phyloP scores from a whole-genome alignment of 2,797 vertebrate species.

The Gambusia yucatana region DNA sequence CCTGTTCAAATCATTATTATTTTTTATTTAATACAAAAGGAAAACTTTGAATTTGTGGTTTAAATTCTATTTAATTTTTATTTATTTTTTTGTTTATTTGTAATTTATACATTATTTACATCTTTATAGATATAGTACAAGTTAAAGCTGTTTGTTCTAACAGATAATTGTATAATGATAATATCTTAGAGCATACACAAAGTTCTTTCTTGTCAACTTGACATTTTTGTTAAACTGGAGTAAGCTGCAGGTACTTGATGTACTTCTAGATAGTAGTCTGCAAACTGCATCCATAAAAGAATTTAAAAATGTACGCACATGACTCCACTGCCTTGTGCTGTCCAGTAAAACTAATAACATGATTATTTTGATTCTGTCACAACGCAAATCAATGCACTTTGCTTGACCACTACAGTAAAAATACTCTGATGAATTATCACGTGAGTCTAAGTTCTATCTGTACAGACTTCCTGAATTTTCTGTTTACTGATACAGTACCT shows the following conservation, averaged over 20 bases:
- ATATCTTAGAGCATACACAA: not conserved
- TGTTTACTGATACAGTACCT: conserved; percentile 34
- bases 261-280: too few relatives aligned
- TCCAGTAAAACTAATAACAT: not conserved
- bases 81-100: not conserved
- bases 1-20: not conserved
- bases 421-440: not conserved
- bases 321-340: not conserved
- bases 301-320: too few relatives aligned
- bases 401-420: not conserved
- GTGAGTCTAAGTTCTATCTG: not conserved
- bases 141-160: not conserved
- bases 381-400: not conserved
- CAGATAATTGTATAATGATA: conserved; percentile 12
- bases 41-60: not conserved
- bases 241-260: too few relatives aligned
- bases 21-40: not conserved
- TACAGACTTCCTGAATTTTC: conserved; percentile 1
- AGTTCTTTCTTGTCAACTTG: conserved; percentile 39
- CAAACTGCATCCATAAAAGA: too few relatives aligned
- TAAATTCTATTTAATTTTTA: not conserved
- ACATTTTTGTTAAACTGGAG: conserved; percentile 23
- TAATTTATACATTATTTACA: not conserved
- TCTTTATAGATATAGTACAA: not conserved
- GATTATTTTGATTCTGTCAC: not conserved